Conservation (phyloP, 2,113 vertebrate genomes). For the Anas platyrhynchos region DNA sequence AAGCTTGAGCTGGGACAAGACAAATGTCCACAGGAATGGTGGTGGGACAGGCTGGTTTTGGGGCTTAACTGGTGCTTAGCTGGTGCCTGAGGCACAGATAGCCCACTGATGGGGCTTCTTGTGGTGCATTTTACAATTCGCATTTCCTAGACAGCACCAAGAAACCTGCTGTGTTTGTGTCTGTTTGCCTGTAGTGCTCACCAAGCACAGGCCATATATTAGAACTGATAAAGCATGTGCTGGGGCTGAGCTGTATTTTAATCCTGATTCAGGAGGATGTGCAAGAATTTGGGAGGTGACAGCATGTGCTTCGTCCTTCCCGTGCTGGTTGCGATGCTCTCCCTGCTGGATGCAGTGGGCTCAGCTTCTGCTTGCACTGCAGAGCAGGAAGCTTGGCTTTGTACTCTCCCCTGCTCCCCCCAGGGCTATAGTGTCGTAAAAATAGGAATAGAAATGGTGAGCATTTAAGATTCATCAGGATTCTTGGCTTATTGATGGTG, state of each 20-base stretch:
- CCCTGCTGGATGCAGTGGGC: too few relatives aligned
- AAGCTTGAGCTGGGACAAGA: too few relatives aligned
- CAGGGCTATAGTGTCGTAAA: neutral
- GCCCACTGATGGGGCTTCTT: neutral
- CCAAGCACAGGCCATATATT: neutral
- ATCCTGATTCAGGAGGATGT: neutral
- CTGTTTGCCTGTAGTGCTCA: neutral
- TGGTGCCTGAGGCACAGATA: neutral
- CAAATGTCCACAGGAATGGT: too few relatives aligned
- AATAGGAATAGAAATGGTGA: neutral
- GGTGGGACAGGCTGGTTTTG: neutral
- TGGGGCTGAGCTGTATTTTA: neutral
- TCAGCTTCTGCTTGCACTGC: too few relatives aligned
- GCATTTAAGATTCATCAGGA: neutral
- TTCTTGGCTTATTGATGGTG: neutral
- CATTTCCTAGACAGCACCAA: neutral
- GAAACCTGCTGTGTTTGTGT: rapidly evolving
- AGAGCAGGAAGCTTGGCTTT: neutral
- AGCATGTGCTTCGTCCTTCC: rapidly evolving
- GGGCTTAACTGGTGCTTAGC: neutral
- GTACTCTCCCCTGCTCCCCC: neutral
- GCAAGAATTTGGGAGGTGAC: neutral
- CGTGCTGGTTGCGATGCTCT: too few relatives aligned
- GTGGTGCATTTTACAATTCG: rapidly evolving
- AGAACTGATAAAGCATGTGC: neutral